Evolutionary conservation across 2,888 invertebrate genomes (phyloP).

Genomic region (Latrodectus hesperus): DNA sequence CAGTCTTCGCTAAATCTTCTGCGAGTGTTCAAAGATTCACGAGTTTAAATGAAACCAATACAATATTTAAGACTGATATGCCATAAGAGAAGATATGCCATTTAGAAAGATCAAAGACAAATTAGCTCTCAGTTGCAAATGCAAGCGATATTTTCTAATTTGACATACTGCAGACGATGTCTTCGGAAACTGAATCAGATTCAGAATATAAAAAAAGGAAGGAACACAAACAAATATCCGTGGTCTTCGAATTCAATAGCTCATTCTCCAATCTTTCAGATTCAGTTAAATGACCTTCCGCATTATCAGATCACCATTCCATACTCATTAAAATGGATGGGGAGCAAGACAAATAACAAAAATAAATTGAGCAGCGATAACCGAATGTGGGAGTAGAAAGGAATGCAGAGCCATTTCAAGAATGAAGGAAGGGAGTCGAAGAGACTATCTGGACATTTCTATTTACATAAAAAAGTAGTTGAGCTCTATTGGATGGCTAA

Average conservation of each 20-base stretch:
- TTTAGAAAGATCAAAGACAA: no score
- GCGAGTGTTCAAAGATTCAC: no score
- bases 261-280: constrained; percentile 16
- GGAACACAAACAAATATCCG: no score
- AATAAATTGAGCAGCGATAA: constrained; percentile 21
- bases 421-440: background rate
- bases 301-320: constrained; percentile 38
- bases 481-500: constrained; percentile 37
- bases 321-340: constrained; percentile 23
- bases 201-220: no score
- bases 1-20: no score
- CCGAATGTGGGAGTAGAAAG: constrained; percentile 4
- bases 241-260: background rate
- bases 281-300: constrained; percentile 19
- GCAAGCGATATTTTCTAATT: no score
- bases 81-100: no score
- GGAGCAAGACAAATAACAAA: constrained; percentile 1
- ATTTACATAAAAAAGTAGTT: constrained; percentile 61
- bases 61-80: no score
- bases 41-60: no score
- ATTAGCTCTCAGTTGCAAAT: no score
- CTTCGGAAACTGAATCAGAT: no score
- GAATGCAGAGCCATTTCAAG: constrained; percentile 15
- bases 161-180: no score
- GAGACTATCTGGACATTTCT: constrained; percentile 32